A percentile compares a stretch with the other conserved stretches of the same genome.
Evolutionary conservation across 2,888 invertebrate species (phyloP).

Genomic region (Leucoma salicis): DNA sequence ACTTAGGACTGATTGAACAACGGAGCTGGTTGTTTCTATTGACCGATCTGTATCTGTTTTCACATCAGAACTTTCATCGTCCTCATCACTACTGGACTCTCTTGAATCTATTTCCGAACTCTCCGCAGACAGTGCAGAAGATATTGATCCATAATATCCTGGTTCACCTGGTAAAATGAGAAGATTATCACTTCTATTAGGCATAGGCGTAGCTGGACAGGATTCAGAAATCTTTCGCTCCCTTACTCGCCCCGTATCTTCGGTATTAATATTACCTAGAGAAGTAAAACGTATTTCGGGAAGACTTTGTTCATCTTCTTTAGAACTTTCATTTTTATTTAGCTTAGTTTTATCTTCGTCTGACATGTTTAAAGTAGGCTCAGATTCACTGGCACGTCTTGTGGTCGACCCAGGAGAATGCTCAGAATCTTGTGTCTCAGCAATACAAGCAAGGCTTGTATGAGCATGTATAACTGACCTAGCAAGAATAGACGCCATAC

Average conservation of each 20-base stretch:
- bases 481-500: conserved; percentile 86
- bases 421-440: conserved; percentile 79
- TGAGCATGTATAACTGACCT: conserved; percentile 84
- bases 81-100: conserved; percentile 69
- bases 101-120: conserved; percentile 71
- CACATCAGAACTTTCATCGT: conserved; percentile 72
- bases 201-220: conserved; percentile 68
- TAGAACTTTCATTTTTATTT: conserved; percentile 20
- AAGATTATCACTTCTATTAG: conserved; percentile 58
- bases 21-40: conserved; percentile 81
- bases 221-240: conserved; percentile 68
- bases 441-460: conserved; percentile 81
- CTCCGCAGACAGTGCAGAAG: conserved; percentile 69
- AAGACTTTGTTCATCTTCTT: conserved; percentile 31
- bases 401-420: conserved; percentile 65
- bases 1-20: conserved; percentile 79
- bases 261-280: conserved; percentile 58
- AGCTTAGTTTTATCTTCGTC: conserved; percentile 48
- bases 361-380: conserved; percentile 52
- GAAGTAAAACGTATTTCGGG: conserved; percentile 67
- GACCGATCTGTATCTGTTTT: conserved; percentile 69
- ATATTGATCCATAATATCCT: conserved; percentile 66
- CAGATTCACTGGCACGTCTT: conserved; percentile 68
- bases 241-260: conserved; percentile 31
- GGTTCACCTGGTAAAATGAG: conserved; percentile 62